Evolutionary conservation across 2,888 invertebrate species (phyloP), one percentile per base, ranked within the genome.

Genomic region (Leucophenga maculata): DNA sequence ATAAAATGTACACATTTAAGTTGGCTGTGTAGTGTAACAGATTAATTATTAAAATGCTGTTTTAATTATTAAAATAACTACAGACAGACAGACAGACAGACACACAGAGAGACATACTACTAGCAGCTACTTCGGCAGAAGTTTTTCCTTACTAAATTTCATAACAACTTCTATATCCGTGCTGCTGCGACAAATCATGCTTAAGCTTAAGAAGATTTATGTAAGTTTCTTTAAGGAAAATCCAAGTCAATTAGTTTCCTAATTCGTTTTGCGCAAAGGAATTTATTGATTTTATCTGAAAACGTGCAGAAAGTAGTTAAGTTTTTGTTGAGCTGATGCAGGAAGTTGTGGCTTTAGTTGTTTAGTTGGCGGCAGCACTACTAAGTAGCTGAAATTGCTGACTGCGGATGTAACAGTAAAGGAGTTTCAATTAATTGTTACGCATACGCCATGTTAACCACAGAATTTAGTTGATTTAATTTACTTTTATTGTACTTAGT

Each of bases 171-270:
- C 3, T n/a, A 14, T 46, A 13, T 14, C 46, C 6, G 46, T 46
- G 46, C 46, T 8, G 13, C 46, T 26, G 4, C 26, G 31, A 57
- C 79, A 78, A 80, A 84, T 76, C 84, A 80, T 78, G 83, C 83
- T 80, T 82, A 80, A 80, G 84, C 80, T 82, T n/a, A n/a, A n/a
- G 54, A 80, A 83, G 84, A 80, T 80, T 80, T 80, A 80, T 80
- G 80, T 84, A 78, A 79, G 79, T 81, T 80, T 80, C 84, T 82
- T 83, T 80, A 79, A 80, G 80, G 79, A 78, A 80, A 80, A 80
- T 80, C 80, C 84, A 84, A 80, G 80, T 81, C 84, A 80, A 80
- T 80, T 80, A 84, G 80, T 84, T 80, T 80, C 80, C 83, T 84
- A 80, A 80, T 80, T 80, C 80, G 84, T 84, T 80, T 84, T 84